Conservation (phyloP, 1,140 invertebrate species). For the Brachionus manjavacas region DNA sequence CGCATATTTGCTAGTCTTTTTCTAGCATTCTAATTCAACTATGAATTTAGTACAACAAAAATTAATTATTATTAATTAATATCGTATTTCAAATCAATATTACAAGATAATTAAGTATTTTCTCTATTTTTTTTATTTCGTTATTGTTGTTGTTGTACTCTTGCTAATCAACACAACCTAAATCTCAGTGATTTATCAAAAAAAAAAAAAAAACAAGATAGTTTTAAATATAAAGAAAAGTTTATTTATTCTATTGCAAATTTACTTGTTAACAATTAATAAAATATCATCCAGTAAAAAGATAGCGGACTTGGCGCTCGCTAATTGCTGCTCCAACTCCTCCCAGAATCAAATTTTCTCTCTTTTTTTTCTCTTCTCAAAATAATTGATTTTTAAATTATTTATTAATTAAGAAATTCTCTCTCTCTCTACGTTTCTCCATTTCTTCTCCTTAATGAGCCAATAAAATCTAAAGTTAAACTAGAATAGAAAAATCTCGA, state of each 20-base stretch:
- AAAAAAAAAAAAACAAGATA: background rate
- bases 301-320: background rate
- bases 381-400: slow-evolving; percentile 38
- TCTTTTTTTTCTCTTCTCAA: slow-evolving; percentile 9
- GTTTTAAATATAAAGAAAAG: background rate
- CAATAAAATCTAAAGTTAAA: slow-evolving; percentile 17
- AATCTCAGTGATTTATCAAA: slow-evolving; percentile 9
- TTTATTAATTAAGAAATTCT: slow-evolving; percentile 22
- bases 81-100: slow-evolving; percentile 6
- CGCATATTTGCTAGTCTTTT: background rate
- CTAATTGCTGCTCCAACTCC: background rate
- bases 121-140: background rate
- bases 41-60: background rate
- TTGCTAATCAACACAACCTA: background rate
- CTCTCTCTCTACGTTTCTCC: background rate
- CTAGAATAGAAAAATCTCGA: background rate
- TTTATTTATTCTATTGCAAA: background rate
- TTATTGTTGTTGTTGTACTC: background rate
- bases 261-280: background rate
- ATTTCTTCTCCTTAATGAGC: background rate
- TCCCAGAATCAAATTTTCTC: background rate
- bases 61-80: slow-evolving; percentile 30
- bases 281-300: background rate
- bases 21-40: background rate
- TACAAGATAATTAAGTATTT: slow-evolving; percentile 13